A percentile compares a stretch with the other conserved stretches of the same genome.
phyloP scores from a whole-genome alignment of 2,888 invertebrate genomes.

The Dolichomitus sp. region DNA sequence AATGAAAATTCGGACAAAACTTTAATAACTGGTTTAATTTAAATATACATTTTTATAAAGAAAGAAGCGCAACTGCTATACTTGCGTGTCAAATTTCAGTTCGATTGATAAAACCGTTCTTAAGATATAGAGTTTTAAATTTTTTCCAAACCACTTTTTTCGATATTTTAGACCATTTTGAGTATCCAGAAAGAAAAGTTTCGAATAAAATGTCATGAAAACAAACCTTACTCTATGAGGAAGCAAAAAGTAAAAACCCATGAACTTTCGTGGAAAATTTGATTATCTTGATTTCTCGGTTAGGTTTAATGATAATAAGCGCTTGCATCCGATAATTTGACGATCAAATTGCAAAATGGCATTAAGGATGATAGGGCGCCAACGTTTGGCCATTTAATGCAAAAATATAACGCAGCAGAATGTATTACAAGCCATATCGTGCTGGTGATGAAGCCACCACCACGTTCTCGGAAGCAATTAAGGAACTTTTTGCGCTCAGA shows the following conservation, averaged over 20 bases:
- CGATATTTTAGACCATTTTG: not conserved
- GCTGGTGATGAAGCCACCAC: slow-evolving; percentile 43
- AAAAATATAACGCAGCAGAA: slow-evolving; percentile 16
- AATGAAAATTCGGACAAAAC: no score
- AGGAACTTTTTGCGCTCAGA: slow-evolving; percentile 63
- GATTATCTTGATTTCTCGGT: not conserved
- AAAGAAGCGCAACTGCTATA: no score
- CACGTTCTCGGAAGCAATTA: slow-evolving; percentile 68
- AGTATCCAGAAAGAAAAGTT: not conserved
- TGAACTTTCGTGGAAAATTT: not conserved
- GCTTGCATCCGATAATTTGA: not conserved
- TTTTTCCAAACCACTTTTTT: no score
- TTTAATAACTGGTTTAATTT: no score
- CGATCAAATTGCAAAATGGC: not conserved
- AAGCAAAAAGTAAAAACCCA: not conserved
- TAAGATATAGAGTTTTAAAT: no score
- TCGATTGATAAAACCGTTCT: no score
- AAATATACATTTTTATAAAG: no score
- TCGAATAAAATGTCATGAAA: not conserved
- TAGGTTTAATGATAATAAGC: not conserved
- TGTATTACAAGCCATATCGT: slow-evolving; percentile 48
- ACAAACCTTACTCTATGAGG: not conserved
- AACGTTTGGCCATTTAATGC: not conserved
- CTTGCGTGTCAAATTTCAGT: no score
- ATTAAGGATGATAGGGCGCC: not conserved